Percentiles rank a stretch among this genome's conserved stretches.
phyloP scores from a whole-genome alignment of 2,888 invertebrate genomes.

The Psococerastis gibbosa region DNA sequence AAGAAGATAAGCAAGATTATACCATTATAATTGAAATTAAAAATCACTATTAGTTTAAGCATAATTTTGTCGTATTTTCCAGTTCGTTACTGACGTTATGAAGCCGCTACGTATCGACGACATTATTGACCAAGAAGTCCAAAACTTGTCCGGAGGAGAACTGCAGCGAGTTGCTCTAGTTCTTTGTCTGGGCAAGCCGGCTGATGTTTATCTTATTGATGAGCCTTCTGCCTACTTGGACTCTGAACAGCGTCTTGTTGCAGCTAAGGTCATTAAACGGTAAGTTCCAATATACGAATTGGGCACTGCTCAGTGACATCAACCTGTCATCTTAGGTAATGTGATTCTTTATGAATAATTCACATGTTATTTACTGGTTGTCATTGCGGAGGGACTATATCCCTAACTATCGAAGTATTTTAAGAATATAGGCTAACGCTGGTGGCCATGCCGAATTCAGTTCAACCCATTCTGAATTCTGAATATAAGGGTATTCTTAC shows the following conservation, averaged over 20 bases:
- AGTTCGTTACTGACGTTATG: slow-evolving; percentile 95
- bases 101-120: slow-evolving; percentile 94
- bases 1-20: too few relatives aligned
- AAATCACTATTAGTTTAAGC: not conserved
- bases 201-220: slow-evolving; percentile 96
- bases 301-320: too few relatives aligned
- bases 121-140: slow-evolving; percentile 95
- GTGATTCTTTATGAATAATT: too few relatives aligned
- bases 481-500: too few relatives aligned
- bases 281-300: slow-evolving; percentile 27
- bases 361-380: too few relatives aligned
- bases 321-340: too few relatives aligned
- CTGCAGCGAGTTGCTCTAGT: slow-evolving; percentile 93
- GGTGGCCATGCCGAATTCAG: too few relatives aligned
- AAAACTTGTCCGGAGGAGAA: slow-evolving; percentile 97
- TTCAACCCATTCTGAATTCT: too few relatives aligned
- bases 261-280: slow-evolving; percentile 98
- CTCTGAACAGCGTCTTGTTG: slow-evolving; percentile 98
- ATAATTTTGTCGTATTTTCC: slow-evolving; percentile 28
- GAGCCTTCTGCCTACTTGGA: slow-evolving; percentile 98
- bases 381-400: too few relatives aligned
- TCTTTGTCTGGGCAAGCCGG: slow-evolving; percentile 93
- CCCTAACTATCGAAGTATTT: too few relatives aligned
- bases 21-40: slow-evolving; percentile 6
- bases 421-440: too few relatives aligned